Conservation (phyloP, 64 coral and sea anemone genomes). For the Montipora efflorescens region DNA sequence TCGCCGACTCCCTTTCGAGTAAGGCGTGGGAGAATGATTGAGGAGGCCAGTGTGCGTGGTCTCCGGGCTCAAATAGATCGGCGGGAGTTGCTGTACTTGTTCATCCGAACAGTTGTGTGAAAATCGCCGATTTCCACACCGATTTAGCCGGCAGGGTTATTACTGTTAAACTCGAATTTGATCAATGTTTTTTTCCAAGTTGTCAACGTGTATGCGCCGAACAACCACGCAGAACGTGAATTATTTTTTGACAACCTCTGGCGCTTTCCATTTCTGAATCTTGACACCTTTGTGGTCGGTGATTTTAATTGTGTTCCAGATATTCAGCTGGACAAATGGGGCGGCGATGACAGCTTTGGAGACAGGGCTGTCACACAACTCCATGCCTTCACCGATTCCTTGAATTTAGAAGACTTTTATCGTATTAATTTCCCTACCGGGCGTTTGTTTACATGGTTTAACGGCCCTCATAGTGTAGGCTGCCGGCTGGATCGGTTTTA, state of each 20-base stretch:
- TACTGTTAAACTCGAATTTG: background rate
- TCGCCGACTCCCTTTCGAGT: background rate
- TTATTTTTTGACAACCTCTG: background rate
- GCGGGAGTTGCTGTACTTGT: background rate
- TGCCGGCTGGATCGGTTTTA: slow-evolving; percentile 6
- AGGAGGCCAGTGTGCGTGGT: background rate
- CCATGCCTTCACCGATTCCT: background rate
- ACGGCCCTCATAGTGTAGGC: background rate
- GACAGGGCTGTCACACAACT: background rate
- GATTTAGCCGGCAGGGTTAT: background rate
- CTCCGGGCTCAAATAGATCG: background rate
- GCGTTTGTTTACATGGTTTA: background rate
- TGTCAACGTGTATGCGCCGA: background rate
- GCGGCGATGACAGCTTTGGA: background rate
- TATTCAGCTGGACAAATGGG: background rate
- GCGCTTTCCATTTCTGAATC: background rate
- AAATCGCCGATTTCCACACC: background rate
- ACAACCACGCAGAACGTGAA: background rate
- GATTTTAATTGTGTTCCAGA: slow-evolving; percentile 2
- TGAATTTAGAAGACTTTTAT: background rate
- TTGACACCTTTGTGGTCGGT: background rate
- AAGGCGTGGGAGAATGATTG: background rate
- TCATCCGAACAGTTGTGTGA: background rate
- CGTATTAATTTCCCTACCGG: background rate
- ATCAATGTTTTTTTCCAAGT: background rate